phyloP scores from a whole-genome alignment of 2,888 invertebrate species.

The Scaptomyza tumidula region DNA sequence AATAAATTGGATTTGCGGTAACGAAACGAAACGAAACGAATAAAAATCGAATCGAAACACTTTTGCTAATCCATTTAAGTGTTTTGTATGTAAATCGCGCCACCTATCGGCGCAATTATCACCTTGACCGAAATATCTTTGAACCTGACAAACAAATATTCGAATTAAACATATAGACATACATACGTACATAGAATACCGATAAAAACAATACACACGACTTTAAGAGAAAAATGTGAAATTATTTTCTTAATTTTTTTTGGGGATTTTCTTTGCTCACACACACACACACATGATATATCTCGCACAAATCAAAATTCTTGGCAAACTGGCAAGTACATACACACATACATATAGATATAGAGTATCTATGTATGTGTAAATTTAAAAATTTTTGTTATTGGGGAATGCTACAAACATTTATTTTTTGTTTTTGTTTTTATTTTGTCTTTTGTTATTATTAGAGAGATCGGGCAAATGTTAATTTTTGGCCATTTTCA shows the following conservation, averaged over 20 bases:
- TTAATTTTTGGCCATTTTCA: conserved; percentile 52
- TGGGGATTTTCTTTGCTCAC: conserved; percentile 35
- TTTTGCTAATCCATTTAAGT: conserved; percentile 75
- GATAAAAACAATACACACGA: conserved; percentile 2
- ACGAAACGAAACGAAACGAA: neutral
- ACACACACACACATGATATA: conserved; percentile 35
- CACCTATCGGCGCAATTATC: conserved; percentile 22
- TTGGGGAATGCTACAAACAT: conserved; percentile 58
- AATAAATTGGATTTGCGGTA: conserved; percentile 71
- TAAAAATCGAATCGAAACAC: conserved; percentile 47
- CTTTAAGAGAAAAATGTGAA: conserved; percentile 25
- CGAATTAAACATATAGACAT: neutral
- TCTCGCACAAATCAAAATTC: conserved; percentile 68
- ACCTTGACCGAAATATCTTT: conserved; percentile 66
- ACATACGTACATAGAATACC: too few species aligned
- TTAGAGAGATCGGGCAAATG: conserved; percentile 63
- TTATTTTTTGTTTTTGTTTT: conserved; percentile 41
- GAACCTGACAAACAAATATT: conserved; percentile 47
- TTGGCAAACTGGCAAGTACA: conserved; percentile 63
- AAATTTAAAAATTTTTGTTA: conserved; percentile 17
- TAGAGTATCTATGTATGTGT: conserved; percentile 5
- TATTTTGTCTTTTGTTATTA: conserved; percentile 68
- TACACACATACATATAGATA: conserved; percentile 19
- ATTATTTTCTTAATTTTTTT: conserved; percentile 7
- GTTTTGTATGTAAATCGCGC: conserved; percentile 38